Conservation (phyloP, 2,888 invertebrate species). For the Sylvicola cinctus region DNA sequence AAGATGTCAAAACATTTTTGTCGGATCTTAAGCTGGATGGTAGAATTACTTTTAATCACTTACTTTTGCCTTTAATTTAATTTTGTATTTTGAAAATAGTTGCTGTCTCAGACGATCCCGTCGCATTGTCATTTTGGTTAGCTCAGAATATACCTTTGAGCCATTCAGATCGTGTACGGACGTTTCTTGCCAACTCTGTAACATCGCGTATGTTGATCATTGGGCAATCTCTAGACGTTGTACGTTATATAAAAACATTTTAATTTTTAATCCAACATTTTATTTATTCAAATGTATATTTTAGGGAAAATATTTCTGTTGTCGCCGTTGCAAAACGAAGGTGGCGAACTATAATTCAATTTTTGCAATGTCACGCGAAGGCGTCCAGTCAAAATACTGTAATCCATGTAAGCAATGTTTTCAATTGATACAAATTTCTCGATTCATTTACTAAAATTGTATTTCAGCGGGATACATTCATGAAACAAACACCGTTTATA, state of each 20-base stretch:
- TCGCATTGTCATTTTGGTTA: slow-evolving; percentile 59
- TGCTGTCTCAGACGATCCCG: no score
- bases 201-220: slow-evolving; percentile 37
- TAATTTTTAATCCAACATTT: neutral
- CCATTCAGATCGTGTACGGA: slow-evolving; percentile 35
- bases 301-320: slow-evolving; percentile 32
- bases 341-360: slow-evolving; percentile 45
- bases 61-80: no score
- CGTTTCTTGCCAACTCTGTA: slow-evolving; percentile 45
- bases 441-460: slow-evolving; percentile 1
- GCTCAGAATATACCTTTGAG: slow-evolving; percentile 53
- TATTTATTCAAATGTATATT: slow-evolving; percentile 6
- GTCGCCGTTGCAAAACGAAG: slow-evolving; percentile 32
- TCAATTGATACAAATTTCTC: neutral
- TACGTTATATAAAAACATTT: slow-evolving; percentile 7
- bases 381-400: slow-evolving; percentile 60
- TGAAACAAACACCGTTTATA: slow-evolving; percentile 52
- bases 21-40: no score
- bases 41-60: no score
- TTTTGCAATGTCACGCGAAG: slow-evolving; percentile 64
- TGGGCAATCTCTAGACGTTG: slow-evolving; percentile 17
- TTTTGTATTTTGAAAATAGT: no score
- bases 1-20: slow-evolving; percentile 21
- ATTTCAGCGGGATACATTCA: slow-evolving; percentile 44
- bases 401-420: slow-evolving; percentile 34